These are phyloP conservation scores for Fistularia tabacaria DNA, from an alignment of 2,797 vertebrate genomes.

Conservation along the genomic window DNA sequence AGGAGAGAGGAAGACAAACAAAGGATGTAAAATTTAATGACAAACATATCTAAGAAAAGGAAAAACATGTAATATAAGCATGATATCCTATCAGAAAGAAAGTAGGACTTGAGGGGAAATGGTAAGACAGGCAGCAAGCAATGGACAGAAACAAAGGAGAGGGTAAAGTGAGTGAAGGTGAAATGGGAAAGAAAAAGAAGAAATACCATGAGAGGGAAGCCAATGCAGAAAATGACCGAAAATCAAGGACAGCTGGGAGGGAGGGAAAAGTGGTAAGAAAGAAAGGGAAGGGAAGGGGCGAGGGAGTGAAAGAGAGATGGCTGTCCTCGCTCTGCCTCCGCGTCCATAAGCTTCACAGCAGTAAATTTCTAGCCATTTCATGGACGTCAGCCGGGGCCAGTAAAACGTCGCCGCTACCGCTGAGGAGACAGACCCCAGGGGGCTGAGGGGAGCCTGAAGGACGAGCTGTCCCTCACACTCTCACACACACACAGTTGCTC, in stretches of 20 bases:
- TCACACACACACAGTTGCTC: slow-evolving; percentile 18
- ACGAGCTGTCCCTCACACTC: slow-evolving; percentile 61
- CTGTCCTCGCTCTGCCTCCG: slow-evolving; percentile 36
- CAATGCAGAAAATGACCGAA: neutral
- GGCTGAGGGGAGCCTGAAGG: slow-evolving; percentile 68
- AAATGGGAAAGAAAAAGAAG: too few species aligned
- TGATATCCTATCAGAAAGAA: neutral
- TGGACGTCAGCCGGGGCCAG: slow-evolving; percentile 55
- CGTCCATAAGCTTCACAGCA: slow-evolving; percentile 44
- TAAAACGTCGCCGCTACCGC: slow-evolving; percentile 41
- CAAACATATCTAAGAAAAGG: neutral
- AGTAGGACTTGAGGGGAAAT: neutral
- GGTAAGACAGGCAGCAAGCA: neutral
- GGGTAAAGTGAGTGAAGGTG: neutral
- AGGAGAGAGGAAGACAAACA: too few species aligned
- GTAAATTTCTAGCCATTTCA: slow-evolving; percentile 65
- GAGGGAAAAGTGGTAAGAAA: neutral
- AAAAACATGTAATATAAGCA: neutral
- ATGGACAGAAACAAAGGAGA: neutral
- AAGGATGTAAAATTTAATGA: neutral
- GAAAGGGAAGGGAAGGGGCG: neutral
- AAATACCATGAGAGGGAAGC: neutral
- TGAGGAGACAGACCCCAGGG: slow-evolving; percentile 55
- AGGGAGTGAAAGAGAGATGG: neutral
- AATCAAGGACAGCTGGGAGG: neutral